A percentile compares a stretch with the other conserved stretches of the same genome.
phyloP scores from a whole-genome alignment of 2,113 vertebrate genomes.

The Odontesthes bonariensis region DNA sequence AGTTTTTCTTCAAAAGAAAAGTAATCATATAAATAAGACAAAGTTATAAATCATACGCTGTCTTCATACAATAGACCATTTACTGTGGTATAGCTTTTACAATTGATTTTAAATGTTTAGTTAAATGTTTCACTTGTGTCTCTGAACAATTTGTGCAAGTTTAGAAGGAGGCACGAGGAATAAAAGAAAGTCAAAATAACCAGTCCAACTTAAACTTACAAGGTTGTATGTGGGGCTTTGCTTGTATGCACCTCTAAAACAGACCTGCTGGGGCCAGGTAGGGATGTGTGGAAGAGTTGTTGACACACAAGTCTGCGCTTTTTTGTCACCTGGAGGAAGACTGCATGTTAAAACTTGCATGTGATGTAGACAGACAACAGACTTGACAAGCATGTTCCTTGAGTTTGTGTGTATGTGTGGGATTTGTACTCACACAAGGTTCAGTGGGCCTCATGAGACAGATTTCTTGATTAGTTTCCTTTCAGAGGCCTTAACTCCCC shows the following conservation, averaged over 20 bases:
- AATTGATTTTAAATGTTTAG: background rate
- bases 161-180: slow-evolving; percentile 3
- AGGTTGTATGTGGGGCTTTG: slow-evolving; percentile 42
- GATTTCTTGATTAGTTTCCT: slow-evolving; percentile 74
- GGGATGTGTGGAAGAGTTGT: slow-evolving; percentile 59
- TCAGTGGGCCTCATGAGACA: slow-evolving; percentile 65
- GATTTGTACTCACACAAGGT: slow-evolving; percentile 23
- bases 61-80: background rate
- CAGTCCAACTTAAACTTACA: slow-evolving; percentile 1
- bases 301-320: slow-evolving; percentile 58
- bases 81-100: background rate
- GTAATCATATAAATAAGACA: too few relatives aligned
- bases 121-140: background rate
- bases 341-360: slow-evolving; percentile 72
- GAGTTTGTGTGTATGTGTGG: slow-evolving; percentile 23
- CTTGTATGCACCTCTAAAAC: slow-evolving; percentile 69
- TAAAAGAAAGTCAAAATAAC: background rate
- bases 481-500: slow-evolving; percentile 51
- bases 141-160: background rate
- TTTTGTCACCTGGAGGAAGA: slow-evolving; percentile 66
- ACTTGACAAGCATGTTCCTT: slow-evolving; percentile 42
- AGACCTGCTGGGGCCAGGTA: slow-evolving; percentile 65
- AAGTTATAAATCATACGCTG: background rate
- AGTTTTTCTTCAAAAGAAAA: background rate
- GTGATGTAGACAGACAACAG: slow-evolving; percentile 58